Conservation (phyloP, 1,140 invertebrate genomes). For the Drosophila albomicans region DNA sequence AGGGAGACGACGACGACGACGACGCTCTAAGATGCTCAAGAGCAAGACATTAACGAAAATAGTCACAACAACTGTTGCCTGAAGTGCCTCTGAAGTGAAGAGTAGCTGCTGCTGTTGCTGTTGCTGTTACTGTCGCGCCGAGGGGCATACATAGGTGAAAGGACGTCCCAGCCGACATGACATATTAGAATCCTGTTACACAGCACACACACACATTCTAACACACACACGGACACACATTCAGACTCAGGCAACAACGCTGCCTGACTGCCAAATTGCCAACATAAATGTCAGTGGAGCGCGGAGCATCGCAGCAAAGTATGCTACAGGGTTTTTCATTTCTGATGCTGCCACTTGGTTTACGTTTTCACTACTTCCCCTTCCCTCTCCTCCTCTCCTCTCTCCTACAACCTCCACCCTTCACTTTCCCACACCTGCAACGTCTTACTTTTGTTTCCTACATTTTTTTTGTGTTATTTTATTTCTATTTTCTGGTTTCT, state of each 20-base stretch:
- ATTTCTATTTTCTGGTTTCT: conserved; percentile 51
- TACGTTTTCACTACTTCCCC: conserved; percentile 17
- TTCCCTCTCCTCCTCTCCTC: background rate
- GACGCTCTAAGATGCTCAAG: conserved; percentile 51
- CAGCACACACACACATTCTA: conserved; percentile 12
- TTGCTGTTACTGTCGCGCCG: background rate
- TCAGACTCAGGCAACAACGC: conserved; percentile 40
- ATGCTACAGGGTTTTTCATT: conserved; percentile 76
- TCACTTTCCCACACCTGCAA: conserved; percentile 36
- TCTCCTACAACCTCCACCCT: too few species aligned
- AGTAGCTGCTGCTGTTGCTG: conserved; percentile 1
- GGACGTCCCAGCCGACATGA: conserved; percentile 78
- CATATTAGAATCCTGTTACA: conserved; percentile 83
- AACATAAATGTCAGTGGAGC: conserved; percentile 74
- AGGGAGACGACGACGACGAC: background rate
- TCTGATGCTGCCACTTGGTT: conserved; percentile 65
- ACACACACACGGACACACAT: background rate
- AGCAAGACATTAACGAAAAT: conserved; percentile 70
- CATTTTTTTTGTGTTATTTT: conserved; percentile 24
- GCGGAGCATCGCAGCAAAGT: conserved; percentile 49
- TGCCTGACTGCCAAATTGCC: conserved; percentile 80
- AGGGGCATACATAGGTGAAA: conserved; percentile 61
- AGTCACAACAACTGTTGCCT: conserved; percentile 62
- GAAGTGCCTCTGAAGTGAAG: conserved; percentile 24
- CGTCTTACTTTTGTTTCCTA: conserved; percentile 48